phyloP scores from a whole-genome alignment of 2,113 vertebrate species.

The Psittacula cyanocephala region DNA sequence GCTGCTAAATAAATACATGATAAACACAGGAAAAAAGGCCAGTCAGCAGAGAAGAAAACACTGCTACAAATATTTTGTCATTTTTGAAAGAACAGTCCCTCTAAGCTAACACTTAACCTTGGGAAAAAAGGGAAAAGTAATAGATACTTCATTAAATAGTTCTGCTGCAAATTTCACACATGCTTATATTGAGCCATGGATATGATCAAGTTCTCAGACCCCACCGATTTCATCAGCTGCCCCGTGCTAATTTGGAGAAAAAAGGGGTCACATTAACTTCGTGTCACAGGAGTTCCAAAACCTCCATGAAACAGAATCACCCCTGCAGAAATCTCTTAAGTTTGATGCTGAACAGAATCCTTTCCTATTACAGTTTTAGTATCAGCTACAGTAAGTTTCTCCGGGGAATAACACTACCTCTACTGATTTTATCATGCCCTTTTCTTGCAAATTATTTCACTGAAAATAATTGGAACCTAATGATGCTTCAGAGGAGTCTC shows the following conservation, averaged over 20 bases:
- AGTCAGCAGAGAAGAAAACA: neutral
- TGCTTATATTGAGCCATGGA: neutral
- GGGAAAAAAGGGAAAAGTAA: neutral
- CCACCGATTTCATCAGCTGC: neutral
- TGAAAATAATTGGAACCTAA: slow-evolving; percentile 63
- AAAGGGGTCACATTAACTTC: neutral
- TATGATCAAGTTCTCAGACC: neutral
- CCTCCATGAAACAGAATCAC: neutral
- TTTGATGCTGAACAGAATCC: neutral
- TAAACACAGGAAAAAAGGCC: neutral
- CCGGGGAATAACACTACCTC: neutral
- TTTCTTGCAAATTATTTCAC: slow-evolving; percentile 46
- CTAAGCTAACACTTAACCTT: neutral
- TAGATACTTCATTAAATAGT: neutral
- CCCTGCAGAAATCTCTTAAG: neutral
- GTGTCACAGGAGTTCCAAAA: neutral
- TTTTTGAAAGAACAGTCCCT: neutral
- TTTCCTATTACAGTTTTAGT: neutral
- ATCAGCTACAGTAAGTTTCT: neutral
- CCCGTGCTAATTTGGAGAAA: neutral
- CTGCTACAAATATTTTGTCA: neutral
- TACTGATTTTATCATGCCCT: slow-evolving; percentile 24
- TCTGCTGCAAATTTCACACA: neutral
- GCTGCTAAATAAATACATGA: neutral
- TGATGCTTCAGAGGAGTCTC: slow-evolving; percentile 48